Evolutionary conservation across 2,113 vertebrate genomes (phyloP).

Genomic region (Eurypyga helias): DNA sequence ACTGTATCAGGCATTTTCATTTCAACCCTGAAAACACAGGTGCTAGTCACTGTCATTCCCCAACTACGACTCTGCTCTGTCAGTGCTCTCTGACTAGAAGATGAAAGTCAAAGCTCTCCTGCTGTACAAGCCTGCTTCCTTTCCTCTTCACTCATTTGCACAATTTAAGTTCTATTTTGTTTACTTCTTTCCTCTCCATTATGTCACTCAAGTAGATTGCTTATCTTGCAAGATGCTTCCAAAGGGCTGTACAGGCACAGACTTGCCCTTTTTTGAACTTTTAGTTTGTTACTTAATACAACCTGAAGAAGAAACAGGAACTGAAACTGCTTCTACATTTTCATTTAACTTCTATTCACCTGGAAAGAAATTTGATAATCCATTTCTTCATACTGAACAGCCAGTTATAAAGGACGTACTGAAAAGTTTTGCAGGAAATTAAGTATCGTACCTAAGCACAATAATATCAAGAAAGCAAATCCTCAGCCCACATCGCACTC

Average conservation of each 20-base stretch:
- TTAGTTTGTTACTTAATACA: not conserved
- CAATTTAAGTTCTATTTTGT: not conserved
- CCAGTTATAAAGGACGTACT: not conserved
- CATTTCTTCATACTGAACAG: not conserved
- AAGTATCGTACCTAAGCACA: not conserved
- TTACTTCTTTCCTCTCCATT: not conserved
- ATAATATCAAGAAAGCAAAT: not conserved
- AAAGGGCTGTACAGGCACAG: not conserved
- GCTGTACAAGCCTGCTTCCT: rapidly evolving
- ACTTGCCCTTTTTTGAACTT: not conserved
- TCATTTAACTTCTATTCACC: not conserved
- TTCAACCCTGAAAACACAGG: not conserved
- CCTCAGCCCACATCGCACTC: not conserved
- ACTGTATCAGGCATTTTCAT: not conserved
- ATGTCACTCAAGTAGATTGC: not conserved
- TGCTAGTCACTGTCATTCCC: not conserved
- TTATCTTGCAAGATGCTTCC: not conserved
- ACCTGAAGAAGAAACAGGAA: not conserved
- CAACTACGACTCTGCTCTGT: not conserved
- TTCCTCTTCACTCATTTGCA: not conserved
- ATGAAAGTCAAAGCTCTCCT: not conserved
- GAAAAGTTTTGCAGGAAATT: not conserved
- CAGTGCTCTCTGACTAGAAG: not conserved
- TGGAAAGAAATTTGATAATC: not conserved
- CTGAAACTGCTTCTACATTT: not conserved